Evolutionary conservation across 2,113 vertebrate genomes (phyloP).

Genomic region (Chloebia gouldiae): DNA sequence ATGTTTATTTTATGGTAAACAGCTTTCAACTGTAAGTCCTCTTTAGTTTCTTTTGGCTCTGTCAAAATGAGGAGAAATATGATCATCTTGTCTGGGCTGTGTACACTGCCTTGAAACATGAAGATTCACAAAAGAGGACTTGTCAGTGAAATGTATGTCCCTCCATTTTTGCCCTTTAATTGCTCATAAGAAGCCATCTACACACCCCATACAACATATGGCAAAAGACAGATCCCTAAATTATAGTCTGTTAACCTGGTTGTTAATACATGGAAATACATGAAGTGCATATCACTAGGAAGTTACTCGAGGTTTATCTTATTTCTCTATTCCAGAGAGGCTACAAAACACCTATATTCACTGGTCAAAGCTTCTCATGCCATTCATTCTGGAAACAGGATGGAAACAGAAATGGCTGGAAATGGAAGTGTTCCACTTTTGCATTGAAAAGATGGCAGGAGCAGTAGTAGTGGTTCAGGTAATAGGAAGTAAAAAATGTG

Average conservation of each 20-base stretch:
- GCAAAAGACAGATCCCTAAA: not conserved
- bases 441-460: not conserved
- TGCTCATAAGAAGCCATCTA: not conserved
- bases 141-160: not conserved
- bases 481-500: not conserved
- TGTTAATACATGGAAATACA: not conserved
- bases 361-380: not conserved
- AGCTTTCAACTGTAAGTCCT: not conserved
- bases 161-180: not conserved
- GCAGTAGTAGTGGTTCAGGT: not conserved
- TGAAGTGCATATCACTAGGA: not conserved
- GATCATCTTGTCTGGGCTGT: not conserved
- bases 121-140: not conserved
- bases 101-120: not conserved
- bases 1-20: slow-evolving; percentile 4
- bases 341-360: not conserved
- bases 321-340: not conserved
- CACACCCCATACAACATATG: not conserved
- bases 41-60: not conserved
- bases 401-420: not conserved
- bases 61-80: not conserved
- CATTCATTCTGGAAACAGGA: not conserved
- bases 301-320: not conserved
- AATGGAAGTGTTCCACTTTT: not conserved
- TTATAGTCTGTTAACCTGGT: not conserved